phyloP scores from a whole-genome alignment of 2,113 vertebrate genomes.

The Periophthalmodon schlosseri region DNA sequence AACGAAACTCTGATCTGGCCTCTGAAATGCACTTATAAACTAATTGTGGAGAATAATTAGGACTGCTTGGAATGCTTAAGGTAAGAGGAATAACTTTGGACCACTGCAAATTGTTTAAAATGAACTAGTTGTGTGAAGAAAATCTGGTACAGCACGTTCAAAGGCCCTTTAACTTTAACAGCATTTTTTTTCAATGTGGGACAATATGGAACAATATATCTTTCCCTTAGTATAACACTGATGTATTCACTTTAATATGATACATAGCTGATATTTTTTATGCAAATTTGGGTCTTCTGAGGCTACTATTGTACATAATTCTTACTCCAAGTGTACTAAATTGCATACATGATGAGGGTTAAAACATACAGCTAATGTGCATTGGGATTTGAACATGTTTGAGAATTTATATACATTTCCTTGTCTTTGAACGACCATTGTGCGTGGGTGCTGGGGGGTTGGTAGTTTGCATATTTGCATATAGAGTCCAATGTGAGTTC shows the following conservation, averaged over 20 bases:
- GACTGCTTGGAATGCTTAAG: too few relatives aligned
- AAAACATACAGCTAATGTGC: neutral
- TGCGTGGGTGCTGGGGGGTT: neutral
- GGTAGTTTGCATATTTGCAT: conserved; percentile 4
- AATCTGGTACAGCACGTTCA: too few relatives aligned
- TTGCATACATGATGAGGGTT: neutral
- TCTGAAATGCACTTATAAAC: too few relatives aligned
- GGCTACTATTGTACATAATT: neutral
- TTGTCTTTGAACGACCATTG: neutral
- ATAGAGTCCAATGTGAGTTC: neutral
- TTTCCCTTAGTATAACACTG: neutral
- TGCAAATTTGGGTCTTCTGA: neutral
- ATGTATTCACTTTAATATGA: neutral
- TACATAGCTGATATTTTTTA: neutral
- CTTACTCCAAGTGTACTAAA: neutral
- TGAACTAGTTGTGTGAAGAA: too few relatives aligned
- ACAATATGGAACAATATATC: neutral
- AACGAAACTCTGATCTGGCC: too few relatives aligned
- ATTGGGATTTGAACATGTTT: neutral
- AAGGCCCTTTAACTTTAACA: too few relatives aligned
- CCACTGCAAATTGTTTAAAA: too few relatives aligned
- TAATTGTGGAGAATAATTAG: too few relatives aligned
- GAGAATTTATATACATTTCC: neutral
- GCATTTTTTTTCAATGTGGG: neutral
- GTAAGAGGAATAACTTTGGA: too few relatives aligned